Percentiles rank a stretch among this genome's conserved stretches.
Conservation (phyloP, 1,140 invertebrate genomes). For the Calosoma granatense region DNA sequence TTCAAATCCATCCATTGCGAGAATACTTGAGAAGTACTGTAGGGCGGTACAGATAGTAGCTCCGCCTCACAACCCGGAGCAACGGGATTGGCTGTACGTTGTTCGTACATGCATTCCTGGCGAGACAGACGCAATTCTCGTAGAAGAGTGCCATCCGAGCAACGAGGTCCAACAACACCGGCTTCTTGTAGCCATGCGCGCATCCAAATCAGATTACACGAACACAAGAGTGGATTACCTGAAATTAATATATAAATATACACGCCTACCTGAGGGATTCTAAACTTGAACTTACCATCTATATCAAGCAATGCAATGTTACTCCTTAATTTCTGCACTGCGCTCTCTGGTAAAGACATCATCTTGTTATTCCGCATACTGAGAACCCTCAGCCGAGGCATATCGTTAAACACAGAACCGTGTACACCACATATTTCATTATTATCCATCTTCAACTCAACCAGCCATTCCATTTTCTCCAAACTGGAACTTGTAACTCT, state of each 20-base stretch:
- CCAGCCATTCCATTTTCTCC: conserved; percentile 66
- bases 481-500: conserved; percentile 53
- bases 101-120: conserved; percentile 47
- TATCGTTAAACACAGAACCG: conserved; percentile 64
- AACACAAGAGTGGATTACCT: conserved; percentile 74
- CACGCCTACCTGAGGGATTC: background rate
- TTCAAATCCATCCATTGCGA: conserved; percentile 36
- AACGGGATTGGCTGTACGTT: conserved; percentile 41
- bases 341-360: conserved; percentile 59
- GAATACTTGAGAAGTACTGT: conserved; percentile 39
- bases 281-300: conserved; percentile 51
- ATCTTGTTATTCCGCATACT: conserved; percentile 70
- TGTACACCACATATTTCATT: conserved; percentile 61
- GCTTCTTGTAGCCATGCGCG: conserved; percentile 69
- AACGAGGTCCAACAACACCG: conserved; percentile 57
- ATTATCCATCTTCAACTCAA: conserved; percentile 70
- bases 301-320: conserved; percentile 76
- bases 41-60: conserved; percentile 39
- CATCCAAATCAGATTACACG: conserved; percentile 70
- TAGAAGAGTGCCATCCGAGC: conserved; percentile 61
- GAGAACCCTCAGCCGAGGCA: conserved; percentile 69
- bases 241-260: conserved; percentile 24
- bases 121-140: conserved; percentile 56
- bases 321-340: conserved; percentile 61
- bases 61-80: conserved; percentile 54